Evolutionary conservation across 2,888 invertebrate species (phyloP), one percentile per base, ranked within the genome.

Genomic region (Antheraea assamensis): DNA sequence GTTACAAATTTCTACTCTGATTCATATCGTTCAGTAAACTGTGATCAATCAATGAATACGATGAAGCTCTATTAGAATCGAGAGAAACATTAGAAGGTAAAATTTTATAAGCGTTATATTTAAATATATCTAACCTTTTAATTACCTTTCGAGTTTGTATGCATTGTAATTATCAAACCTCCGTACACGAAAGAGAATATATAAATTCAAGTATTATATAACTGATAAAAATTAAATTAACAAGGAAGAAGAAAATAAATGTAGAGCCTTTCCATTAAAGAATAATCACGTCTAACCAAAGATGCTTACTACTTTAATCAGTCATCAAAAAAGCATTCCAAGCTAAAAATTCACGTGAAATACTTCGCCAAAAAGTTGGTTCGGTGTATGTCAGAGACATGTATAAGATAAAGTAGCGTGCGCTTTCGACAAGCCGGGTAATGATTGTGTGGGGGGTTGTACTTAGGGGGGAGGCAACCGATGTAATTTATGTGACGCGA

Each of bases 401-500:
- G 47, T 66, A 49, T 61, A 72, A 72, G 35, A 35, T 47, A 72
- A 24, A 35, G 58, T 71, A 35, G 52, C 55, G 55, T 71, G 42
- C 58, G 58, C 52, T 52, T 73, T 68, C 68, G 73, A 68, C 55
- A 73, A 73, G 52, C 30, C 70, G 55, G 52, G 73, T 49, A 49
- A 68, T 55, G 68, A 70, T 68, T 73, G 68, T 55, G 70, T 24
- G 71, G 73, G 73, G 35, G 72, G 73, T 71, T 72, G 70, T 73
- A 70, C 72, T 75, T 61, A 73, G 78, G 77, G 70, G 70, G 49
- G 71, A 58, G 72, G 72, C 52, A 71, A 74, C 68, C 68, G 66
- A 72, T 74, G 78, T 80, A 80, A 80, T 79, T 81, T 80, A 80
- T 80, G 76, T 73, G 75, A 76, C 72, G 75, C 75, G 75, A 77